Percentiles rank a stretch among this genome's conserved stretches.
These are phyloP conservation scores for Margarornis squamiger DNA, from an alignment of 2,797 vertebrate species.

Conservation along the genomic window DNA sequence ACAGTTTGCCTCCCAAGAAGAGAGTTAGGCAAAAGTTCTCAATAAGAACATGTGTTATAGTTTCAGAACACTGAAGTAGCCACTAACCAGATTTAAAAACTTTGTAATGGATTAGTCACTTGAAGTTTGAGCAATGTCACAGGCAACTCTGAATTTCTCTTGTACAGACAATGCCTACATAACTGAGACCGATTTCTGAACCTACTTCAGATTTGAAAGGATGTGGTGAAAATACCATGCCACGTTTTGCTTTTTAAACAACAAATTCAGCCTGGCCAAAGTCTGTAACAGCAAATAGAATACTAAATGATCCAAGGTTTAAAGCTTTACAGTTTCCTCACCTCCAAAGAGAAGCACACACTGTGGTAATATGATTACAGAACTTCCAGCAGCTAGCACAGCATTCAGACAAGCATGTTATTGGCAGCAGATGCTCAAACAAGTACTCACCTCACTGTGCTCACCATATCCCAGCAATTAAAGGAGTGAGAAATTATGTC, in stretches of 20 bases:
- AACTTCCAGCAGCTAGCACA: constrained; percentile 30
- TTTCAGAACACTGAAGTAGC: background rate
- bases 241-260: background rate
- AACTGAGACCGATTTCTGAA: background rate
- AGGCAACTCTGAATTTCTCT: background rate
- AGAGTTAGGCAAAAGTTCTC: background rate
- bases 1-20: background rate
- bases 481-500: constrained; percentile 18
- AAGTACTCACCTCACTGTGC: background rate
- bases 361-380: constrained; percentile 1
- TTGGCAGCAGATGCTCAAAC: constrained; percentile 51
- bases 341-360: background rate
- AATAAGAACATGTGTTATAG: background rate
- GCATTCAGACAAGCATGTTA: background rate
- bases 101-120: background rate
- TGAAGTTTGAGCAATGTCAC: background rate
- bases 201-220: background rate
- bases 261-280: background rate
- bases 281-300: background rate
- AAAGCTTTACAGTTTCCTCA: background rate
- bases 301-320: background rate
- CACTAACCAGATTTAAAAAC: background rate
- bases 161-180: background rate
- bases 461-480: background rate
- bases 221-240: background rate